Conservation (phyloP, 2,797 vertebrate genomes). For the Microctenopoma stevenorrisi region DNA sequence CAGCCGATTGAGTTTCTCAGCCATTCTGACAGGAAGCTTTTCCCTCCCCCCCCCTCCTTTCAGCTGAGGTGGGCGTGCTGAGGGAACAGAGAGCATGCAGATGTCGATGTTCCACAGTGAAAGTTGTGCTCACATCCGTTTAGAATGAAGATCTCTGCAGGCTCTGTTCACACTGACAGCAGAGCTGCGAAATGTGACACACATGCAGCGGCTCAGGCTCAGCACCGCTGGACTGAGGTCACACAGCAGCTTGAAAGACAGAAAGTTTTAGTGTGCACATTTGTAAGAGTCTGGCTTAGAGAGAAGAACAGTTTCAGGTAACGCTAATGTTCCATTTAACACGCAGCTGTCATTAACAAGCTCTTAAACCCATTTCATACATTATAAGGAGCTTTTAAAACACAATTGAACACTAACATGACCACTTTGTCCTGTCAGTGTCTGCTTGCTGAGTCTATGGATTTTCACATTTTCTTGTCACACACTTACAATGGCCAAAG, state of each 20-base stretch:
- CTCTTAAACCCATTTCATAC: background rate
- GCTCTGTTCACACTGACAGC: constrained; percentile 28
- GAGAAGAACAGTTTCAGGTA: background rate
- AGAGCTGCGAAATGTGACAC: constrained; percentile 12
- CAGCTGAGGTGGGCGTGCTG: constrained; percentile 60
- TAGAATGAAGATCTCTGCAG: constrained; percentile 36
- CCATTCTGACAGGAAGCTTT: constrained; percentile 67
- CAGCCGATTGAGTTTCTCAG: constrained; percentile 42
- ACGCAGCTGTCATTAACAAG: background rate
- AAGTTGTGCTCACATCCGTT: constrained; percentile 79
- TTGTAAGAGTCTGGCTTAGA: background rate
- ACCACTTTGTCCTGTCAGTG: constrained; percentile 6
- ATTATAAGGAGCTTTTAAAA: constrained; percentile 12
- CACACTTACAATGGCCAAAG: background rate
- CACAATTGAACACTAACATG: constrained; percentile 1
- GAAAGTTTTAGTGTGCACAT: background rate
- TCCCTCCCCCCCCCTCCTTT: constrained; percentile 52
- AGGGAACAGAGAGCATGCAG: constrained; percentile 63
- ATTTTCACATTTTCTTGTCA: constrained; percentile 19
- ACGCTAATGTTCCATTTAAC: background rate
- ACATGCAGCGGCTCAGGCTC: constrained; percentile 7
- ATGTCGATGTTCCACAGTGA: constrained; percentile 67
- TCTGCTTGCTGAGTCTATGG: constrained; percentile 3
- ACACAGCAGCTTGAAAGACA: background rate
- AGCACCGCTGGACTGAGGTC: constrained; percentile 2